These are phyloP conservation scores for Hassar affinis DNA, from an alignment of 2,113 vertebrate species.

Conservation along the genomic window DNA sequence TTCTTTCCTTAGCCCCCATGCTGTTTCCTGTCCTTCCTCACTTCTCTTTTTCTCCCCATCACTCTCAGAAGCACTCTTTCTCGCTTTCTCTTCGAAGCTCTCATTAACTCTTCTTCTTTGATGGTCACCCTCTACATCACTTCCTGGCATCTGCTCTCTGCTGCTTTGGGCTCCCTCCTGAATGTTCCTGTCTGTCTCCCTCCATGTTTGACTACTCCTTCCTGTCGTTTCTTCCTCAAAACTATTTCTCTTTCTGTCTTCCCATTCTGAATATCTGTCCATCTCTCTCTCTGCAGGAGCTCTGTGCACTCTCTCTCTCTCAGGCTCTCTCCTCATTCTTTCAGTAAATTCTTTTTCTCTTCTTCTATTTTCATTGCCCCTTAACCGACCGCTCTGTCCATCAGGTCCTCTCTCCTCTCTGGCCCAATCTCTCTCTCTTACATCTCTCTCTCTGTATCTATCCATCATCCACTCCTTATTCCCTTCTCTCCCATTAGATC, in stretches of 20 bases:
- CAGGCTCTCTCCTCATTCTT: constrained; percentile 32
- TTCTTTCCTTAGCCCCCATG: not conserved
- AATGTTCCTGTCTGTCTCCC: not conserved
- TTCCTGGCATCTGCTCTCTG: constrained; percentile 57
- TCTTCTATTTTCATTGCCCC: constrained; percentile 9
- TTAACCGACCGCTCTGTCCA: constrained; percentile 32
- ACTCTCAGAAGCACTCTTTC: constrained; percentile 34
- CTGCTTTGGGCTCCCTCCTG: constrained; percentile 55
- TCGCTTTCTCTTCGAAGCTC: constrained; percentile 49
- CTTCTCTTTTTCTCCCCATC: constrained; percentile 38
- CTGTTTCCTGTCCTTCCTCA: constrained; percentile 5
- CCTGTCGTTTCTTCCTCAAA: constrained; percentile 30
- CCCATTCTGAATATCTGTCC: constrained; percentile 16
- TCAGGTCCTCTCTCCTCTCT: constrained; percentile 41
- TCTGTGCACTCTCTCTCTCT: constrained; percentile 20
- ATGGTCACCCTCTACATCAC: constrained; percentile 55
- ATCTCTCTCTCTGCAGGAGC: constrained; percentile 24
- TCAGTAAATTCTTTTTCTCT: constrained; percentile 29
- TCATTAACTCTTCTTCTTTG: constrained; percentile 36
- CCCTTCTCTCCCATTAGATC: not conserved
- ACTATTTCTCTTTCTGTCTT: constrained; percentile 27
- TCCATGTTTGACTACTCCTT: constrained; percentile 39
- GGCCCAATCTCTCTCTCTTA: constrained; percentile 1
- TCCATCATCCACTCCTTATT: constrained; percentile 29
- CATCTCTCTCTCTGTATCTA: constrained; percentile 35